Base-by-base conservation (phyloP, 2,888 invertebrate genomes). In the Andrena bicolor region DNA sequence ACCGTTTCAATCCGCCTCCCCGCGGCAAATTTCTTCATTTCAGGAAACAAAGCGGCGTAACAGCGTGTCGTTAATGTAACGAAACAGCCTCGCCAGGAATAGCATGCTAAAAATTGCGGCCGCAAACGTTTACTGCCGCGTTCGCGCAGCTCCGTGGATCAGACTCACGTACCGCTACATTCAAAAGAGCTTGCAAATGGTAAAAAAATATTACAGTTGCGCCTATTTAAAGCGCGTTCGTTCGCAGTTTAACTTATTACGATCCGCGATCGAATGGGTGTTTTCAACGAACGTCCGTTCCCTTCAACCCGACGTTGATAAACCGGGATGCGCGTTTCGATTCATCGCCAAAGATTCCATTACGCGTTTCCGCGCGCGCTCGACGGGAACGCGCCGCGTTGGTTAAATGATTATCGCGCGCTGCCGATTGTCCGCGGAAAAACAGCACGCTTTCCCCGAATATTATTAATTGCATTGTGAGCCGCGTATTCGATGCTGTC, bases 1-100 rank as follows among this genome's bases (percentile, higher is more conserved):
- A 65, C 69, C 70, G 30, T 76, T 80, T 76, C 77, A 70, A 82
- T 41, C 28, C 26, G 35, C 32, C 49, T 26, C 71, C 56, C 49
- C 48, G n/a, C 61, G 69, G 28, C 65, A 81, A 77, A 75, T 75
- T 65, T 75, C 82, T 76, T 70, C 71, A 35, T 82, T 80, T 66
- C 51, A 28, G 63, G 60, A 76, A 83, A 82, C 65, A 69, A 80
- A 84, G 70, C 61, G 23, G 56, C 53, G 30, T 72, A 72, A 76
- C 73, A 73, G 71, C 63, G 75, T 63, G 73, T 82, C 82, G 64
- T 88, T 86, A 85, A 76, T 80, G 80, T 79, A 88, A 85, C 85
- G 71, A 83, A 88, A 77, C 63, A 48, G 66, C 74, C 23, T 23
- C 41, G 49, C 32, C 26, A 41, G 60, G 63, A 78, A 82, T 66